Evolutionary conservation across 2,113 vertebrate species (phyloP).

Genomic region (Ptyas mucosa): DNA sequence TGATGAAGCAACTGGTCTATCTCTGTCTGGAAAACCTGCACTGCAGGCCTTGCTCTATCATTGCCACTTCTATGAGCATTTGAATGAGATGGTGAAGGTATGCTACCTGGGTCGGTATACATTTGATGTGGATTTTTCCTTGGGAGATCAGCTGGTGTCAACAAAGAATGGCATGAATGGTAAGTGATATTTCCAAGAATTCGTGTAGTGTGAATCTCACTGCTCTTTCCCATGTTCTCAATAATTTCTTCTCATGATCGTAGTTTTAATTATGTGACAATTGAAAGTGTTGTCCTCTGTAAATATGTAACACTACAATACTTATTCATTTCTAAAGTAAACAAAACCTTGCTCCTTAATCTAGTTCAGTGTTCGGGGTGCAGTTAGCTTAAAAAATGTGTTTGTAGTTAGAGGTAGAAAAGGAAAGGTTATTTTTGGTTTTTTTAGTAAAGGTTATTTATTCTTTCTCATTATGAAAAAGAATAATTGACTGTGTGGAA

Average conservation of each 20-base stretch:
- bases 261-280: background rate
- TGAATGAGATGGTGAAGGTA: slow-evolving; percentile 74
- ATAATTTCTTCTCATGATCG: background rate
- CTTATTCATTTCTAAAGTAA: background rate
- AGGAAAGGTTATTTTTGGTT: background rate
- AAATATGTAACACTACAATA: slow-evolving; percentile 4
- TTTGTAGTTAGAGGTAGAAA: background rate
- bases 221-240: background rate
- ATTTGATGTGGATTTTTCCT: slow-evolving; percentile 68
- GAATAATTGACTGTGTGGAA: background rate
- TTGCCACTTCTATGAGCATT: slow-evolving; percentile 86
- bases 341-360: background rate
- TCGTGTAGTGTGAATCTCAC: background rate
- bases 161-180: slow-evolving; percentile 44
- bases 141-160: slow-evolving; percentile 5
- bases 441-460: background rate
- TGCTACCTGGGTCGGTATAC: slow-evolving; percentile 79
- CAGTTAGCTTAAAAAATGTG: background rate
- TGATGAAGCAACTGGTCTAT: slow-evolving; percentile 86
- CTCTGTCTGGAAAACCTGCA: slow-evolving; percentile 82
- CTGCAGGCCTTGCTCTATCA: slow-evolving; percentile 86
- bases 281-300: background rate
- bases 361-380: background rate
- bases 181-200: slow-evolving; percentile 35
- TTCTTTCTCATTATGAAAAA: background rate